Percentiles rank a stretch among this genome's conserved stretches.
phyloP scores from a whole-genome alignment of 1,140 invertebrate genomes.

The Microplitis demolitor region DNA sequence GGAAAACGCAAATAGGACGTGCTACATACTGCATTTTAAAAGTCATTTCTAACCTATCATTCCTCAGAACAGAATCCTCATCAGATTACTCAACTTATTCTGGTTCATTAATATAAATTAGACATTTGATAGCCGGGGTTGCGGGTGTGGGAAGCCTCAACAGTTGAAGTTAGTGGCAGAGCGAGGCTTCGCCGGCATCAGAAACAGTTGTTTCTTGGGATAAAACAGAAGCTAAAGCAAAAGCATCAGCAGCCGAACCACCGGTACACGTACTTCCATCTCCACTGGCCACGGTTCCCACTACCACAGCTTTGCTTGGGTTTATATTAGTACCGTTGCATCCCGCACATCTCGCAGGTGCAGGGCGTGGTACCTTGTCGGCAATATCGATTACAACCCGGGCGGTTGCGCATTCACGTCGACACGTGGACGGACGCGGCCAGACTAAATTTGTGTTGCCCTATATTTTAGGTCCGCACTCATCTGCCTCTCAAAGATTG shows the following conservation, averaged over 20 bases:
- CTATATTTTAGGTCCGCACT: conserved; percentile 61
- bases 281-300: neutral
- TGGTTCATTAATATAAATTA: no score
- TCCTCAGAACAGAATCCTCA: no score
- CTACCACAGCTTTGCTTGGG: neutral
- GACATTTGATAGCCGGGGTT: no score
- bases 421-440: conserved; percentile 56
- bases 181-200: no score
- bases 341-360: conserved; percentile 60
- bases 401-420: conserved; percentile 61
- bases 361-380: conserved; percentile 62
- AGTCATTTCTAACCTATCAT: neutral
- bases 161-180: no score
- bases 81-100: no score
- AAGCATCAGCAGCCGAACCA: neutral
- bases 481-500: conserved; percentile 62
- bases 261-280: no score
- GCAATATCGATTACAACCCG: conserved; percentile 62
- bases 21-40: neutral
- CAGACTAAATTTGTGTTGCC: conserved; percentile 60
- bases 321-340: conserved; percentile 39
- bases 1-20: no score
- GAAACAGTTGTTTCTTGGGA: neutral
- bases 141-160: no score
- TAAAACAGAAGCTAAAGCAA: no score